A percentile compares a stretch with the other conserved stretches of the same genome.
These are phyloP conservation scores for Chaetophractus vellerosus DNA, from an alignment of 2,797 vertebrate species.

Conservation along the genomic window DNA sequence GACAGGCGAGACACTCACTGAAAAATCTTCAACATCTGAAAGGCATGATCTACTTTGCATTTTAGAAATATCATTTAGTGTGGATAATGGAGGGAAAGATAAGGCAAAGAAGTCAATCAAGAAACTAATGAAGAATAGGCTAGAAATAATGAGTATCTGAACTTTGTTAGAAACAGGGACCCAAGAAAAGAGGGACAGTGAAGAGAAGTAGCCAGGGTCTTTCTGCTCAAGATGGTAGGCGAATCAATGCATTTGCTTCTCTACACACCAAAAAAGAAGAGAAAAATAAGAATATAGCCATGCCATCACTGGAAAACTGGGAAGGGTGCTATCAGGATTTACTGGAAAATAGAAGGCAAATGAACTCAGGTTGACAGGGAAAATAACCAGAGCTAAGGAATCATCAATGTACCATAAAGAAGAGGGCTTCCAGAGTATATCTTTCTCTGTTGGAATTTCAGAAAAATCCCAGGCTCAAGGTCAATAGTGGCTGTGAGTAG, in stretches of 20 bases:
- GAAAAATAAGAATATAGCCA: neutral
- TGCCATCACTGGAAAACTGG: neutral
- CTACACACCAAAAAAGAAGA: neutral
- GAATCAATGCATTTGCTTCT: neutral
- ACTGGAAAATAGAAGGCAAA: neutral
- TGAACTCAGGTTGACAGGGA: neutral
- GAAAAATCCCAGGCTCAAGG: neutral
- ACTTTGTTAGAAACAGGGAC: neutral
- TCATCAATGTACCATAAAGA: neutral
- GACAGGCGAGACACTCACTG: neutral
- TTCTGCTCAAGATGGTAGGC: neutral
- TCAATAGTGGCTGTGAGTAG: neutral
- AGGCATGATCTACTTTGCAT: neutral
- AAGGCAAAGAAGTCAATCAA: neutral
- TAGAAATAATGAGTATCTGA: neutral
- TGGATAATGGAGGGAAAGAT: neutral
- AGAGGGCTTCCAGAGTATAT: neutral
- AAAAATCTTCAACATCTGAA: neutral
- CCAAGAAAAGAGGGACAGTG: neutral
- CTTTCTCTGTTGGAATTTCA: neutral
- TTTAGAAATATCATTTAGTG: neutral
- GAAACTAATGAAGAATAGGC: neutral
- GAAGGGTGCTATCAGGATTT: neutral
- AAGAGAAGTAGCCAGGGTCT: neutral
- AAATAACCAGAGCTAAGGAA: neutral